Conservation (phyloP, 2,113 vertebrate genomes). For the Paralichthys olivaceus region DNA sequence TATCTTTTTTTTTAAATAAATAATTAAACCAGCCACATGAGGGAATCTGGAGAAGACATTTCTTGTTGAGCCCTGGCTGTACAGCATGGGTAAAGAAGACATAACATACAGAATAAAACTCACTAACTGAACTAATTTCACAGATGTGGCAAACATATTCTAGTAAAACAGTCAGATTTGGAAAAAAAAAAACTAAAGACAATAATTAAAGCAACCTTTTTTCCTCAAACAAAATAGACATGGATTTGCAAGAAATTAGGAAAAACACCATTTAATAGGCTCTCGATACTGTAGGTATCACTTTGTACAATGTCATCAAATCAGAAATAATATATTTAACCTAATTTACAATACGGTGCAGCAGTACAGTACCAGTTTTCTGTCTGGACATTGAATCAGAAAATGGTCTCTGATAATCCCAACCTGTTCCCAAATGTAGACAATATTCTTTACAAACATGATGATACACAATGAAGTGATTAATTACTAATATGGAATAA, state of each 20-base stretch:
- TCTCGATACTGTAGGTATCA: not conserved
- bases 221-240: not conserved
- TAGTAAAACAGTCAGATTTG: not conserved
- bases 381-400: slow-evolving; percentile 1
- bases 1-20: too few relatives aligned
- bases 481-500: not conserved
- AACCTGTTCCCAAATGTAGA: not conserved
- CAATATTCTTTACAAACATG: not conserved
- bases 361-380: slow-evolving; percentile 6
- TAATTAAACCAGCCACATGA: too few relatives aligned
- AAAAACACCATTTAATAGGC: not conserved
- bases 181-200: not conserved
- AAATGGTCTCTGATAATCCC: not conserved
- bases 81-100: too few relatives aligned
- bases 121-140: too few relatives aligned
- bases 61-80: too few relatives aligned
- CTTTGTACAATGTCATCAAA: not conserved
- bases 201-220: not conserved
- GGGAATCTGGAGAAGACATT: too few relatives aligned
- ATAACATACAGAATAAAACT: too few relatives aligned
- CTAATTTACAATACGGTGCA: not conserved
- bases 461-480: not conserved
- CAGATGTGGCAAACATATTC: too few relatives aligned
- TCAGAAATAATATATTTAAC: slow-evolving; percentile 2
- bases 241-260: not conserved